Conservation (phyloP, 2,113 vertebrate genomes). For the Electrona antarctica region DNA sequence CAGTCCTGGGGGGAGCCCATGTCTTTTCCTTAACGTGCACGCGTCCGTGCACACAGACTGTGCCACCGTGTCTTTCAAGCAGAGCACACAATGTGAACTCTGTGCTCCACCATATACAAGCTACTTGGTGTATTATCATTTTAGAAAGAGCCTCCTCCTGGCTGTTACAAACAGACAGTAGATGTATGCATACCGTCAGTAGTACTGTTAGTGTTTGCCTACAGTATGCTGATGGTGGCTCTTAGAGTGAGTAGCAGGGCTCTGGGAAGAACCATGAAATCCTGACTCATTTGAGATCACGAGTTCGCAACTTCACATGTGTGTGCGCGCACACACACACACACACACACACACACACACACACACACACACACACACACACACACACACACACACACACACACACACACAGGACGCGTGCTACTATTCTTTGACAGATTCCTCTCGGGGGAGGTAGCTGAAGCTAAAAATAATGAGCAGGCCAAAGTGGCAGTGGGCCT, state of each 20-base stretch:
- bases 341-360: too few relatives aligned
- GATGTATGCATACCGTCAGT: not conserved
- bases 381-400: constrained; percentile 4
- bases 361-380: too few relatives aligned
- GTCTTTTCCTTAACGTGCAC: constrained; percentile 51
- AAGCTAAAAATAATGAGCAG: constrained; percentile 57
- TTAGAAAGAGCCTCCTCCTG: constrained; percentile 3
- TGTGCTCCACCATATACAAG: constrained; percentile 4
- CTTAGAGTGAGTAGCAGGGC: not conserved
- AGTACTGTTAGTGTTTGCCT: not conserved
- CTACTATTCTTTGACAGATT: constrained; percentile 58
- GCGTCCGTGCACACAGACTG: not conserved
- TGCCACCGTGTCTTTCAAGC: constrained; percentile 17
- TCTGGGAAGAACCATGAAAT: constrained; percentile 2
- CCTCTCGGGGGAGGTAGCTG: constrained; percentile 25
- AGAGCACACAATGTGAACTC: not conserved
- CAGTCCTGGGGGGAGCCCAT: constrained; percentile 55
- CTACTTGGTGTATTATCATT: not conserved
- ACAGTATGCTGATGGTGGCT: not conserved
- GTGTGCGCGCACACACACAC: too few relatives aligned
- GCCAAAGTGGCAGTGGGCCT: constrained; percentile 36
- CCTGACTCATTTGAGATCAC: constrained; percentile 15
- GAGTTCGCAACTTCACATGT: too few relatives aligned
- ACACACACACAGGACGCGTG: not conserved
- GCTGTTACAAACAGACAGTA: constrained; percentile 14